phyloP scores from a whole-genome alignment of 2,113 vertebrate species.

The Oxyura jamaicensis region DNA sequence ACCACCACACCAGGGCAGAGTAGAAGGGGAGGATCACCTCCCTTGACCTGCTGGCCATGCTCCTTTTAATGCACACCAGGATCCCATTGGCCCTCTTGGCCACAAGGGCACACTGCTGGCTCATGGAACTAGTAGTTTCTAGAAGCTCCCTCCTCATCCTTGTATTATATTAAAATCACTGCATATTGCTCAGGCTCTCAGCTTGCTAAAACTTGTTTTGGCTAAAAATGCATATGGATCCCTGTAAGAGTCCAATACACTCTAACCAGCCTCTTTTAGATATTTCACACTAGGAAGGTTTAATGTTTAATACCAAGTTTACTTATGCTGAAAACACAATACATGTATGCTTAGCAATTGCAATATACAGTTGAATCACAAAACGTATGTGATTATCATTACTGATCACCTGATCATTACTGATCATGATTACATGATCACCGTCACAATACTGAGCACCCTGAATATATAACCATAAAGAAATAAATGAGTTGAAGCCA shows the following conservation, averaged over 20 bases:
- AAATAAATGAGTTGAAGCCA: neutral
- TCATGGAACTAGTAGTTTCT: neutral
- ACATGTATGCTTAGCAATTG: neutral
- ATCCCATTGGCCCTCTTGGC: too few relatives aligned
- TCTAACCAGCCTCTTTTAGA: neutral
- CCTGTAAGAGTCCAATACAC: neutral
- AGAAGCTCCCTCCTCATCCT: neutral
- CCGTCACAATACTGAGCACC: neutral
- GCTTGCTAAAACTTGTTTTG: neutral
- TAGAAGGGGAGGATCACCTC: too few relatives aligned
- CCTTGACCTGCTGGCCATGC: too few relatives aligned
- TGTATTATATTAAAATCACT: neutral
- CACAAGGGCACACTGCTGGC: too few relatives aligned
- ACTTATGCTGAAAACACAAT: neutral
- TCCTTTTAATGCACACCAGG: too few relatives aligned
- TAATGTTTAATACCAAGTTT: neutral
- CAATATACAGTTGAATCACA: neutral
- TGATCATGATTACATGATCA: neutral
- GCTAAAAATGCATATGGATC: neutral
- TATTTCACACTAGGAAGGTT: neutral
- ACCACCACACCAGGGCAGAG: too few relatives aligned
- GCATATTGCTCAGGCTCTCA: neutral
- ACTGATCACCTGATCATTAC: neutral
- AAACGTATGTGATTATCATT: neutral
- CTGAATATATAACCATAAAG: neutral